Evolutionary conservation across 2,888 invertebrate species (phyloP), one percentile per base, ranked within the genome.

Genomic region (Tanytarsus gracilentus): DNA sequence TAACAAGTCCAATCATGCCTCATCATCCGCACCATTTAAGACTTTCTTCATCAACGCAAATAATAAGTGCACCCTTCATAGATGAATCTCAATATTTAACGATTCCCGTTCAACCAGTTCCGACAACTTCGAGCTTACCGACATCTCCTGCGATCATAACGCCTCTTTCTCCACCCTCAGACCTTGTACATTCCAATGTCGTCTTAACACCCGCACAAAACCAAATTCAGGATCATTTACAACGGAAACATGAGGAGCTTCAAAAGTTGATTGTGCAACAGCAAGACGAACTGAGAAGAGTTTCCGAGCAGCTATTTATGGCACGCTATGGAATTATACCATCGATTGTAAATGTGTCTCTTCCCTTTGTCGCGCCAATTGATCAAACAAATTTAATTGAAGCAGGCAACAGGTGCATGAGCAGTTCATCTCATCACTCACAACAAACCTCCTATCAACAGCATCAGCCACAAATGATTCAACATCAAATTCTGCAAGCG

Each of bases 291-390:
- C 72, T 93, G 64, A 78, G 87, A 44, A 79, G 84, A 64, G 88
- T 93, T 1, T 90, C 90, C n/a, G 90, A 92, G 69, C 91, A 92
- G 68, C 75, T 93, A 59, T 71, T 90, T 51, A 82, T 92, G 71
- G 87, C 90, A 0, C 79, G 87, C 67, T 84, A 88, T 65, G 89
- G 89, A 5, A 78, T 90, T 9, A 67, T 81, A 30, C 78, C 75
- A 52, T 67, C 72, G 5, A 65, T 71, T 62, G 61, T 63, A 14
- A 64, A 62, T 40, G 66, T 72, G 64, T 61, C 64, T n/a, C 18
- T 65, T 26, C 62, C 63, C 23, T 64, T 63, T 61, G 44, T 48
- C 6, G 30, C 58, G 14, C 58, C 58, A 7, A 30, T 58, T 7
- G 62, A 40, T 62, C 63, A 49, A 14, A 18, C 58, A 26, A 25